Base-by-base conservation (phyloP, 2,888 invertebrate species). In the Halictus ligatus region DNA sequence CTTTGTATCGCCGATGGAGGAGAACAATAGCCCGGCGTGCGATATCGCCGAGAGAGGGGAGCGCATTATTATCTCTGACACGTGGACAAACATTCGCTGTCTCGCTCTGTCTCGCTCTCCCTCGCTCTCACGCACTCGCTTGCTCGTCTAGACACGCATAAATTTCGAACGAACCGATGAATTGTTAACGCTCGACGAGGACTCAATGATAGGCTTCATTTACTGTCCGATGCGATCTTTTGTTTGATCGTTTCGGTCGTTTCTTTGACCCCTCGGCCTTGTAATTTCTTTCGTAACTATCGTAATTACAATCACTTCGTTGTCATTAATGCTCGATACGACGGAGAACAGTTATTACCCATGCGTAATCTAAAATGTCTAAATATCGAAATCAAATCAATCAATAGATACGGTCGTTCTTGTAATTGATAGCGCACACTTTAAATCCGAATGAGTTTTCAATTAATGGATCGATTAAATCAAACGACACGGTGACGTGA, bases 21-120 rank as follows among this genome's bases (percentile, higher is more conserved):
- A 13, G n/a, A n/a, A 64, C 74, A n/a, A 48, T 46, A 35, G 43
- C 50, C 15, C 18, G 29, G 18, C 12, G 60, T 18, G 71, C 29
- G 46, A 75, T 84, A 82, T 74, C 75, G 21, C 18, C 10, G 67
- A 18, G 40, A n/a, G 7, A 35, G 74, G 46, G 67, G n/a, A 18
- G 15, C 5, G n/a, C 69, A 84, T 82, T 82, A 84, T 82, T 78
- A 29, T 64, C 74, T 15, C 43, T 75, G 74, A 58, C 78, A 84
- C 74, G 84, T 81, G 83, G 81, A 67, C 83, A 81, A 76, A 73
- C 82, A 82, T 75, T 60, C 58, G 69, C 50, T 29, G 5, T 29
- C 43, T 40, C 50, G n/a, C 74, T 64, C 58, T 3, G 2, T n/a
- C 60, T 10, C 64, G 1, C 64, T 58, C 58, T 12, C 58, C 15